Conservation (phyloP, 2,888 invertebrate genomes). For the Autographa gamma region DNA sequence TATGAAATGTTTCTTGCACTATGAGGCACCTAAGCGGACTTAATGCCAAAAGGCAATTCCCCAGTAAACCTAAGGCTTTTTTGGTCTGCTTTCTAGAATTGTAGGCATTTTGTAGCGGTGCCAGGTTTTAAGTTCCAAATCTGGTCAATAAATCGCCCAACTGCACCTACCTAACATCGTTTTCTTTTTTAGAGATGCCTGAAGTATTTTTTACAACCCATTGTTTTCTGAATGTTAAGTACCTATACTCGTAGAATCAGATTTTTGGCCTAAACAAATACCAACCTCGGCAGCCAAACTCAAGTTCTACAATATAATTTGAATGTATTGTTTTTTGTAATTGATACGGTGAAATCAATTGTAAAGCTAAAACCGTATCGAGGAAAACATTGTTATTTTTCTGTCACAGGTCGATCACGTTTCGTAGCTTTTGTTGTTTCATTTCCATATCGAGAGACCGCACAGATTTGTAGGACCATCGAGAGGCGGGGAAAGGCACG, state of each 20-base stretch:
- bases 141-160: not conserved
- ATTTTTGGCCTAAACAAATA: not conserved
- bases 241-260: not conserved
- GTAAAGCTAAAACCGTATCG: not conserved
- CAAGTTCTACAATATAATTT: not conserved
- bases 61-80: not conserved
- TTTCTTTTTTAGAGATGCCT: not conserved
- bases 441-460: constrained; percentile 21
- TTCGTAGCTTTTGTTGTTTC: constrained; percentile 13
- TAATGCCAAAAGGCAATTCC: too few relatives aligned
- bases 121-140: not conserved
- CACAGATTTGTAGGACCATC: constrained; percentile 21
- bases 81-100: not conserved
- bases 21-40: too few relatives aligned
- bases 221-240: not conserved
- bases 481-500: constrained; percentile 7
- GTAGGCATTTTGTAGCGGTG: not conserved
- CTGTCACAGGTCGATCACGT: not conserved
- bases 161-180: not conserved
- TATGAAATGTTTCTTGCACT: too few relatives aligned
- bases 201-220: not conserved
- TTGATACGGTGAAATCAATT: not conserved
- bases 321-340: constrained; percentile 4
- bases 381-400: not conserved
- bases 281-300: not conserved